Percentiles rank a stretch among this genome's conserved stretches.
phyloP scores from a whole-genome alignment of 2,888 invertebrate species.

The Hirudinaria manillensis region DNA sequence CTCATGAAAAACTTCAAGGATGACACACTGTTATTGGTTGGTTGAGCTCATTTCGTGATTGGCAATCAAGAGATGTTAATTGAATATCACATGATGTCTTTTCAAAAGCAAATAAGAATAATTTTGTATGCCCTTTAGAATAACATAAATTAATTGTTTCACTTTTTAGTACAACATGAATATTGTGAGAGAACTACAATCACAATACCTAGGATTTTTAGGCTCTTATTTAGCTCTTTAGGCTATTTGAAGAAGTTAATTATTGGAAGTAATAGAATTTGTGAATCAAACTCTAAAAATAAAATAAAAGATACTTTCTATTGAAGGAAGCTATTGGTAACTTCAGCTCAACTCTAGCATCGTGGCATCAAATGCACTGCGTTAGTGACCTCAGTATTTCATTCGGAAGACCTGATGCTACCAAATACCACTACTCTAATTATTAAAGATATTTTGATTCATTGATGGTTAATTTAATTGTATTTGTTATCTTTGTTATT shows the following conservation, averaged over 20 bases:
- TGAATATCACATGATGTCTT: too few relatives aligned
- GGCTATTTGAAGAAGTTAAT: not conserved
- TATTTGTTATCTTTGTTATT: not conserved
- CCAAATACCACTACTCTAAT: not conserved
- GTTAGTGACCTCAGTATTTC: not conserved
- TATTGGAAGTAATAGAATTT: not conserved
- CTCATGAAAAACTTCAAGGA: constrained; percentile 30
- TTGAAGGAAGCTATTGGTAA: constrained; percentile 23
- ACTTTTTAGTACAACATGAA: too few relatives aligned
- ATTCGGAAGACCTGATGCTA: not conserved
- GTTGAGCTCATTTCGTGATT: not conserved
- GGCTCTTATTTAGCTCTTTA: too few relatives aligned
- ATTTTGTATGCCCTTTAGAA: too few relatives aligned
- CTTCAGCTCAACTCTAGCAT: constrained; percentile 17
- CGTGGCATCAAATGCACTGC: constrained; percentile 17
- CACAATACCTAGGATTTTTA: too few relatives aligned
- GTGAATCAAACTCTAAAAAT: not conserved
- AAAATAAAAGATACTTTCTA: not conserved
- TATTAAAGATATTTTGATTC: too few relatives aligned
- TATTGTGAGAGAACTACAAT: too few relatives aligned
- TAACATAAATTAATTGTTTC: too few relatives aligned
- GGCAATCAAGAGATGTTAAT: too few relatives aligned
- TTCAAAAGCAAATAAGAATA: too few relatives aligned
- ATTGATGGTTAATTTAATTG: too few relatives aligned
- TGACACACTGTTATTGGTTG: constrained; percentile 16